Conservation (phyloP, 2,113 vertebrate species). For the Anguilla japonica region DNA sequence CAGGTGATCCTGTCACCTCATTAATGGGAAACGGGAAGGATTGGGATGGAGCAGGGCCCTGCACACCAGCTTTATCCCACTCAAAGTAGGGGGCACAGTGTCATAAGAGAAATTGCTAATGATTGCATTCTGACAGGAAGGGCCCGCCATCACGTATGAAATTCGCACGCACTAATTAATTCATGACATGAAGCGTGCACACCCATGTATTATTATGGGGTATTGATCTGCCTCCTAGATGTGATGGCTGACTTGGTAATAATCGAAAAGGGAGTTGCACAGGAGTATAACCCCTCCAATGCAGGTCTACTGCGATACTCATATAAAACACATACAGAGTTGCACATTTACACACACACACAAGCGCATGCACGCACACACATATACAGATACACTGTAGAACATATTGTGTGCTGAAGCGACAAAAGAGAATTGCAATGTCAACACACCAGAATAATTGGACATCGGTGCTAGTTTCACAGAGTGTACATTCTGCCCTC, state of each 20-base stretch:
- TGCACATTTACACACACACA: too few relatives aligned
- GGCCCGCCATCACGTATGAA: not conserved
- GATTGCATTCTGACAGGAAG: conserved; percentile 7
- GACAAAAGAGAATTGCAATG: not conserved
- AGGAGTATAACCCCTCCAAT: not conserved
- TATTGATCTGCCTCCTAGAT: conserved; percentile 17
- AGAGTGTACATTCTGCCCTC: not conserved
- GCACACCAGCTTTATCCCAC: conserved; percentile 10
- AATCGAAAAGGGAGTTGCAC: not conserved
- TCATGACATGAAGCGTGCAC: conserved; percentile 6
- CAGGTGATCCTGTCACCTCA: conserved; percentile 33
- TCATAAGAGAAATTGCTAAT: conserved; percentile 17
- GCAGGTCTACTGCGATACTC: not conserved
- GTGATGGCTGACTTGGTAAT: conserved; percentile 20
- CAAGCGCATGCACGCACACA: too few relatives aligned
- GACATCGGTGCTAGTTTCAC: not conserved
- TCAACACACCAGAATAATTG: not conserved
- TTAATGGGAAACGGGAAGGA: conserved; percentile 24
- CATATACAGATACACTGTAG: not conserved
- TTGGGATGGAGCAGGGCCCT: conserved; percentile 7
- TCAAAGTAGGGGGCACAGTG: not conserved
- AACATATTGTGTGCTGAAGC: not conserved
- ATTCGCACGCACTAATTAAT: conserved; percentile 13
- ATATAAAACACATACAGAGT: conserved; percentile 1
- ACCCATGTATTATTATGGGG: not conserved